Evolutionary conservation across 2,797 vertebrate genomes (phyloP).

Genomic region (Emydoidea blandingii): DNA sequence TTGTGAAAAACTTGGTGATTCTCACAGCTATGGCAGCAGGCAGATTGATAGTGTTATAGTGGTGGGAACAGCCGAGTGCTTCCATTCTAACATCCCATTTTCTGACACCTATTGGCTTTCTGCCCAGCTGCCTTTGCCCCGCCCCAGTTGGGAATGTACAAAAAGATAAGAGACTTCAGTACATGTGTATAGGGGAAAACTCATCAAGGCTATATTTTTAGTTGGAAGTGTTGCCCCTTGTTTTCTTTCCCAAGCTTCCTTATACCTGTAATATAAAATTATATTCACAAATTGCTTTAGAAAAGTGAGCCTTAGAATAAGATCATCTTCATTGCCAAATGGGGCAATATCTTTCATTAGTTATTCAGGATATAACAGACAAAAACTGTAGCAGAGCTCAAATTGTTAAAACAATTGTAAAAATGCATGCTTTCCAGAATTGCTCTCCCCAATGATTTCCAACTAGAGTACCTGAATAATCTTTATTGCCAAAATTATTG

Average conservation of each 20-base stretch:
- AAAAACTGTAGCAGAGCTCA: neutral
- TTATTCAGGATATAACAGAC: fast-evolving
- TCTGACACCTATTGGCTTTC: too few species aligned
- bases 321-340: neutral
- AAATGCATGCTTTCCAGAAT: neutral
- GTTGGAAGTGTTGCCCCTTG: too few species aligned
- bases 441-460: neutral
- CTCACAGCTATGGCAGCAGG: too few species aligned
- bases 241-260: neutral
- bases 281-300: neutral
- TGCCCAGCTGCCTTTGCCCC: too few species aligned
- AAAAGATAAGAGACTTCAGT: too few species aligned
- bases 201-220: too few species aligned
- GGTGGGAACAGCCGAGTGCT: too few species aligned
- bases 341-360: neutral
- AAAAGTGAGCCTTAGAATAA: neutral
- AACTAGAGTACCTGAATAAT: neutral
- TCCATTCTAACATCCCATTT: too few species aligned
- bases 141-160: too few species aligned
- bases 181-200: too few species aligned
- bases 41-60: too few species aligned
- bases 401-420: neutral
- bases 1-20: too few species aligned
- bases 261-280: neutral
- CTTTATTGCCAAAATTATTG: fast-evolving